phyloP scores from a whole-genome alignment of 2,113 vertebrate genomes.

The Cranoglanis bouderius region DNA sequence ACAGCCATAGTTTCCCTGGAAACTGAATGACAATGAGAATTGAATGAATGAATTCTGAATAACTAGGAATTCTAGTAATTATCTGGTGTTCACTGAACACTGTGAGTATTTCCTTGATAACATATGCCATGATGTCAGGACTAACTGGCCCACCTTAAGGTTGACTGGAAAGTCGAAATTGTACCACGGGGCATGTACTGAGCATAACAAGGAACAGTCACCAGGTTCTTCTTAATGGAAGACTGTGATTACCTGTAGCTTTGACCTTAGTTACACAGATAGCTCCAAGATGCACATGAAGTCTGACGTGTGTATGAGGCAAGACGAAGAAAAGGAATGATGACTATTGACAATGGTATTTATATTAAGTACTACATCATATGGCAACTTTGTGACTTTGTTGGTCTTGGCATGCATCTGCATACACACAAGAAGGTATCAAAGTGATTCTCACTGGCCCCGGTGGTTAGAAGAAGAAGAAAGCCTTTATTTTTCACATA shows the following conservation, averaged over 20 bases:
- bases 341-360: not conserved
- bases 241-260: not conserved
- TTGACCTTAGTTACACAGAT: not conserved
- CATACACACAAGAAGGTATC: not conserved
- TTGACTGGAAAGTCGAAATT: not conserved
- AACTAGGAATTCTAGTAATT: not conserved
- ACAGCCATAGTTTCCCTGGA: not conserved
- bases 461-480: not conserved
- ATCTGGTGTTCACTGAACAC: not conserved
- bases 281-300: not conserved
- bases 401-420: not conserved
- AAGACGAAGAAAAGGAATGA: not conserved
- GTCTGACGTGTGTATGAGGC: not conserved
- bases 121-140: not conserved
- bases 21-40: not conserved
- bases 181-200: not conserved
- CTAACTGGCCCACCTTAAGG: not conserved
- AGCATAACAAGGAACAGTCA: not conserved
- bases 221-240: not conserved
- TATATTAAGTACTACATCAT: not conserved
- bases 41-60: not conserved
- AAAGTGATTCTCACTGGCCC: not conserved
- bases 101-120: not conserved
- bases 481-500: not conserved
- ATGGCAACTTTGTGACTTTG: not conserved